Percentiles rank a stretch among this genome's conserved stretches.
Conservation (phyloP, 2,113 vertebrate species). For the Ophiodon elongatus region DNA sequence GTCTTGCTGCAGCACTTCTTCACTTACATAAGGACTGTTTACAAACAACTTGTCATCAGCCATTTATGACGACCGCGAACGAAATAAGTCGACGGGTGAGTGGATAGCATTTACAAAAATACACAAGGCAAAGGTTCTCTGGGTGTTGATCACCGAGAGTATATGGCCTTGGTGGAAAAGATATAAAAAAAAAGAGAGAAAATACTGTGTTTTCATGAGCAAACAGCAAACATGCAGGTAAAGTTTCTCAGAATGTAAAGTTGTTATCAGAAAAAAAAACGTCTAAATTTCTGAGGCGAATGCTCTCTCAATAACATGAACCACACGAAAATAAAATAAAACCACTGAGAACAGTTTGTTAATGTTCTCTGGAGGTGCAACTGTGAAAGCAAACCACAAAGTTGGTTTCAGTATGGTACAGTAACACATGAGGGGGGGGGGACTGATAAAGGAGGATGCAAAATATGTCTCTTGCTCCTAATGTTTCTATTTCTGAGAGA, state of each 20-base stretch:
- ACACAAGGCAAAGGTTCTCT: not conserved
- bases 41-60: conserved; percentile 48
- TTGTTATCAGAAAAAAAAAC: conserved; percentile 24
- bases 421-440: conserved; percentile 11
- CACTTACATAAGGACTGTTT: conserved; percentile 38
- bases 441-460: conserved; percentile 46
- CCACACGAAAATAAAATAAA: conserved; percentile 7
- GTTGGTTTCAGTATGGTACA: conserved; percentile 1
- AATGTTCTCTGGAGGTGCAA: conserved; percentile 3
- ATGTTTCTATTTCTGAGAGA: conserved; percentile 59
- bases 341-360: conserved; percentile 1
- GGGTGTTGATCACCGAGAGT: not conserved
- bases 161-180: not conserved
- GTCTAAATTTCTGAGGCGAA: conserved; percentile 30
- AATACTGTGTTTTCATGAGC: conserved; percentile 31
- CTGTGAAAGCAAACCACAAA: conserved; percentile 23
- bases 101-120: conserved; percentile 17
- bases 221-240: conserved; percentile 48
- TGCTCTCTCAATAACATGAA: conserved; percentile 43
- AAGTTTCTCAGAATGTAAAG: conserved; percentile 16
- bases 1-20: conserved; percentile 32
- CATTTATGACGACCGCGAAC: conserved; percentile 33
- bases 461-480: conserved; percentile 44
- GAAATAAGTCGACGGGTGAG: conserved; percentile 11
- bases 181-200: not conserved